Conservation (phyloP, 2,797 vertebrate genomes). For the Apodemus agrarius region DNA sequence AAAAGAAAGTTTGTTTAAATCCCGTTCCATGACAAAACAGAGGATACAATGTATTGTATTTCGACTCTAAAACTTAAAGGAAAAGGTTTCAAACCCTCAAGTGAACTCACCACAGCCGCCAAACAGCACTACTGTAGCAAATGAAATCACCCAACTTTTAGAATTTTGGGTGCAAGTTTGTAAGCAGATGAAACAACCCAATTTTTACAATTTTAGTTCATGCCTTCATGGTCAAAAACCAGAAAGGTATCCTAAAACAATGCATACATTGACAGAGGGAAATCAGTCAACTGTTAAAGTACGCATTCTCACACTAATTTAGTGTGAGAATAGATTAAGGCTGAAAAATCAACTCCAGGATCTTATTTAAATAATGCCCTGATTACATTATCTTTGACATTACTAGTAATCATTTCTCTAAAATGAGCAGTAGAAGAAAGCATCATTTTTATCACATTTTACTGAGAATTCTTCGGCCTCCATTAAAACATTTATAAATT, state of each 20-base stretch:
- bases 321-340: slow-evolving; percentile 24
- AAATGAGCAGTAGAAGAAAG: slow-evolving; percentile 44
- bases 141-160: slow-evolving; percentile 59
- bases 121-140: slow-evolving; percentile 67
- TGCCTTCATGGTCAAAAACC: not conserved
- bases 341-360: slow-evolving; percentile 42
- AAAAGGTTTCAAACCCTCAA: slow-evolving; percentile 74
- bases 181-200: slow-evolving; percentile 61
- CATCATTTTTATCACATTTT: slow-evolving; percentile 12
- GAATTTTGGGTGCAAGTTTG: not conserved
- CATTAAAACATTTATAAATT: slow-evolving; percentile 58
- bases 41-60: slow-evolving; percentile 81
- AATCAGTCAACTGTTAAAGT: slow-evolving; percentile 40
- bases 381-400: not conserved
- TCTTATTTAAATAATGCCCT: slow-evolving; percentile 36
- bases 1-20: slow-evolving; percentile 89
- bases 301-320: slow-evolving; percentile 14
- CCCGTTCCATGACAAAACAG: slow-evolving; percentile 84
- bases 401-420: slow-evolving; percentile 18
- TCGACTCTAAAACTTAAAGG: slow-evolving; percentile 76
- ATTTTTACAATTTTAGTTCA: slow-evolving; percentile 25
- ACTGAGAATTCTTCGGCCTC: slow-evolving; percentile 45
- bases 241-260: slow-evolving; percentile 49
- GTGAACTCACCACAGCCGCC: slow-evolving; percentile 82
- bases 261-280: not conserved